These are phyloP conservation scores for Mallateleia sp. DNA, from an alignment of 2,888 invertebrate genomes.

Conservation along the genomic window DNA sequence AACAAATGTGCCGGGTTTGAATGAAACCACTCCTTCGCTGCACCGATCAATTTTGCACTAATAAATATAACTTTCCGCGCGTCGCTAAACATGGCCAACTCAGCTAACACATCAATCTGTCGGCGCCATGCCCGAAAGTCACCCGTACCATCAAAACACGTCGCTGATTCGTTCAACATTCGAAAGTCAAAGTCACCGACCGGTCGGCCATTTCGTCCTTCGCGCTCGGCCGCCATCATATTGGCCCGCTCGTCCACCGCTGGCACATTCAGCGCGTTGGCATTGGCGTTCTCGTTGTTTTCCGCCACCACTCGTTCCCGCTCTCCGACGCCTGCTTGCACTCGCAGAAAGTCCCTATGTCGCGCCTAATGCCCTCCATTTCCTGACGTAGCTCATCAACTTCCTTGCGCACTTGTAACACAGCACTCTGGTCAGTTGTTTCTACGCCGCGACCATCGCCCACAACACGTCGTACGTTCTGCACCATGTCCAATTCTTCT, in stretches of 20 bases:
- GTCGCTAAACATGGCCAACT: conserved; percentile 44
- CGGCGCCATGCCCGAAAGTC: conserved; percentile 55
- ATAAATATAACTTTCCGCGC: conserved; percentile 46
- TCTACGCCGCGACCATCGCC: no score
- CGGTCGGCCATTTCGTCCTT: no score
- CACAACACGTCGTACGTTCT: not conserved
- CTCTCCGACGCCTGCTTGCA: not conserved
- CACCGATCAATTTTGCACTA: conserved; percentile 39
- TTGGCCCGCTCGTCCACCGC: no score
- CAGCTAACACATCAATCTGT: conserved; percentile 49
- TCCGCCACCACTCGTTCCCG: no score
- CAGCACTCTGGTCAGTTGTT: no score
- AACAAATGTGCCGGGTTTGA: conserved; percentile 58
- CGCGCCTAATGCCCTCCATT: not conserved
- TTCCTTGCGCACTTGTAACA: not conserved
- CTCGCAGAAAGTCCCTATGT: not conserved
- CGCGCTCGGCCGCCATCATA: no score
- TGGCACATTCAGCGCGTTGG: no score
- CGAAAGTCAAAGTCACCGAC: not conserved
- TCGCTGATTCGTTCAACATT: not conserved
- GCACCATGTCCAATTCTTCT: not conserved
- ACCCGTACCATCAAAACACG: not conserved
- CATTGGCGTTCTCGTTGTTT: no score
- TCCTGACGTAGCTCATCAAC: not conserved
- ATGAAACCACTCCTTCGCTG: conserved; percentile 68